phyloP scores from a whole-genome alignment of 2,113 vertebrate genomes.

The Cephalopterus ornatus region DNA sequence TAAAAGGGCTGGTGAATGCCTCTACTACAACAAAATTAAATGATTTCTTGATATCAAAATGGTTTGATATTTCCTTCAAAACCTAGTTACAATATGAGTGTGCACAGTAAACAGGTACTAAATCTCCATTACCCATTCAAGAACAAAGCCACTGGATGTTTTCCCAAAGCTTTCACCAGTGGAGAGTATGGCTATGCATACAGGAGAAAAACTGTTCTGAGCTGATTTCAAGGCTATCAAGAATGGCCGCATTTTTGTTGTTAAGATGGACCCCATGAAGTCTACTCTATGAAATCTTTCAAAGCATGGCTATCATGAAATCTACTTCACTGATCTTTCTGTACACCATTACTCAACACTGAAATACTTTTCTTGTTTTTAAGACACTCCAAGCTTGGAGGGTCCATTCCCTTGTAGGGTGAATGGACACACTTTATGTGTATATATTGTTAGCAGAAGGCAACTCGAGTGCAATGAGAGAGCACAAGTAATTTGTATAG shows the following conservation, averaged over 20 bases:
- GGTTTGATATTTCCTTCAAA: background rate
- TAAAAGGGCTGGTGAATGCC: background rate
- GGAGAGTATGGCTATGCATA: background rate
- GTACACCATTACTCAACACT: fast-evolving
- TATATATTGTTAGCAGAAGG: background rate
- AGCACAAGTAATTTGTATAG: background rate
- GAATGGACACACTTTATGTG: no score
- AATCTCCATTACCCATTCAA: background rate
- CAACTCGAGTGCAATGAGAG: background rate
- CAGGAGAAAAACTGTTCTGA: background rate
- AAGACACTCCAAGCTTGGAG: background rate
- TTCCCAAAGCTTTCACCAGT: background rate
- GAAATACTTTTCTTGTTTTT: background rate
- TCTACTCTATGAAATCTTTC: background rate
- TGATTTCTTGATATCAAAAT: background rate
- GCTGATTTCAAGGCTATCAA: background rate
- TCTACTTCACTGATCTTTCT: background rate
- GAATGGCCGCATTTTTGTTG: background rate
- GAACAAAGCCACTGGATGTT: background rate
- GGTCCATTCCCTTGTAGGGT: background rate
- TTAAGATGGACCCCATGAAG: background rate
- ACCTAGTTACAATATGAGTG: background rate
- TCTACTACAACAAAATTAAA: background rate
- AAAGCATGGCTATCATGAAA: background rate
- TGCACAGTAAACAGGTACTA: background rate